Conservation (phyloP, 2,888 invertebrate species). For the Piscicola geometra region DNA sequence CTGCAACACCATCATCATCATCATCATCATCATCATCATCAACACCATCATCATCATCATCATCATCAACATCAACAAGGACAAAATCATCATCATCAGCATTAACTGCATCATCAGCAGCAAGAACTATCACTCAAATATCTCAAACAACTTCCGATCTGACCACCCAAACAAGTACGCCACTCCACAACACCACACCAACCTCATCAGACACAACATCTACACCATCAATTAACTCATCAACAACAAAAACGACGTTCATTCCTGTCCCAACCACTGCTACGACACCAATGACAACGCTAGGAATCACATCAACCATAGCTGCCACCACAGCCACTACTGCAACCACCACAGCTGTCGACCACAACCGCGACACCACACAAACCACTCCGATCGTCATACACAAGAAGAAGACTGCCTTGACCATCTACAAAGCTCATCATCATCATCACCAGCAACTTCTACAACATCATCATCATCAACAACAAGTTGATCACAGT, state of each 20-base stretch:
- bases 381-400: not conserved
- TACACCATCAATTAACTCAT: too few relatives aligned
- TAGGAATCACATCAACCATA: not conserved
- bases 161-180: too few relatives aligned
- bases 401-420: conserved; percentile 2
- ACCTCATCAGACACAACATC: not conserved
- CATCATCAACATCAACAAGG: not conserved
- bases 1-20: not conserved
- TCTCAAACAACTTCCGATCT: too few relatives aligned
- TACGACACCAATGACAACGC: not conserved
- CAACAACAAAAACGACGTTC: too few relatives aligned
- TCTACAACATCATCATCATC: not conserved
- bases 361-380: not conserved
- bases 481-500: too few relatives aligned
- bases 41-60: not conserved
- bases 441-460: not conserved
- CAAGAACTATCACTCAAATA: too few relatives aligned
- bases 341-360: not conserved
- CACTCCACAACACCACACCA: not conserved
- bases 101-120: too few relatives aligned
- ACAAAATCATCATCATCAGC: too few relatives aligned
- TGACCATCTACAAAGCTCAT: not conserved
- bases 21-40: not conserved
- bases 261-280: not conserved
- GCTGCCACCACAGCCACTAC: conserved; percentile 2